Evolutionary conservation across 1,140 invertebrate species (phyloP).

Genomic region (Papilio aristodemus): DNA sequence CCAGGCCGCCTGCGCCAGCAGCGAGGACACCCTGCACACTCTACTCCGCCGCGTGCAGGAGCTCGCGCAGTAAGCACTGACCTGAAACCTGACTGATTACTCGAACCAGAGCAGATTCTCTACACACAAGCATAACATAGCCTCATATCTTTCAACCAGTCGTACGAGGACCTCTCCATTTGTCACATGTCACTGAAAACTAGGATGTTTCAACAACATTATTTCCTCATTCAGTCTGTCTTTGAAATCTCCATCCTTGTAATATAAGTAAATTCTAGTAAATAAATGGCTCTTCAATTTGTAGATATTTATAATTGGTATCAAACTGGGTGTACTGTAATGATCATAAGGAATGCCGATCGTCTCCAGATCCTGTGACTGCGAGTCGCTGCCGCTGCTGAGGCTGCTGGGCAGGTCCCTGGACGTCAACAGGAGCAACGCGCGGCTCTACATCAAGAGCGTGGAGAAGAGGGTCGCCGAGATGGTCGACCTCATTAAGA

Average conservation of each 20-base stretch:
- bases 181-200: too few species aligned
- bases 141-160: neutral
- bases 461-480: constrained; percentile 83
- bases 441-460: constrained; percentile 87
- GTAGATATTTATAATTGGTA: too few species aligned
- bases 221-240: too few species aligned
- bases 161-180: too few species aligned
- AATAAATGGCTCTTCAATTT: too few species aligned
- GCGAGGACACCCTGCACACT: constrained; percentile 40
- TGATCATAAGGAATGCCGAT: too few species aligned
- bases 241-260: too few species aligned
- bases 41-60: constrained; percentile 53
- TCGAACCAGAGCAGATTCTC: neutral
- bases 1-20: constrained; percentile 37
- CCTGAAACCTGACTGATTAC: neutral
- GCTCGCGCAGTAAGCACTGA: constrained; percentile 54
- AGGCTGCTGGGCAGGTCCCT: constrained; percentile 85
- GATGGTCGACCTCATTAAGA: constrained; percentile 62
- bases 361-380: constrained; percentile 78
- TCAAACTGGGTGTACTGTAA: too few species aligned
- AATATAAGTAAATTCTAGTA: too few species aligned
- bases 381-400: constrained; percentile 86
- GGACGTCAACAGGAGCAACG: constrained; percentile 85
- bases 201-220: too few species aligned
- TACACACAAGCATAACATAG: neutral